Conservation (phyloP, 2,113 vertebrate genomes). For the Notiomystis cincta region DNA sequence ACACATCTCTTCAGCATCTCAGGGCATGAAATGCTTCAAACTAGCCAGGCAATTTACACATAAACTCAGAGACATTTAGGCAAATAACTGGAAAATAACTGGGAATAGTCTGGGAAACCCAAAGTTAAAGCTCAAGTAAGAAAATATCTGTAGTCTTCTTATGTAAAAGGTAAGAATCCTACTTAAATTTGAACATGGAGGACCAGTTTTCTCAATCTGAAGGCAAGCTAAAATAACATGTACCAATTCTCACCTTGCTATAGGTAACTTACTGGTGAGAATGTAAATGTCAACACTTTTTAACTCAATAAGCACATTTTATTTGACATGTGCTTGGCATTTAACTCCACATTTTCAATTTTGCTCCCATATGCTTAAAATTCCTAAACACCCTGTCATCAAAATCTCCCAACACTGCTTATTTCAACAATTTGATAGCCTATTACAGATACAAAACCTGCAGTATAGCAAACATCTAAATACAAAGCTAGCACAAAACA, state of each 20-base stretch:
- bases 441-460: not conserved
- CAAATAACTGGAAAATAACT: too few relatives aligned
- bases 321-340: not conserved
- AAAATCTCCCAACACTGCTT: not conserved
- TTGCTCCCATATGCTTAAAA: not conserved
- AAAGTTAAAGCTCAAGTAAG: not conserved
- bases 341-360: not conserved
- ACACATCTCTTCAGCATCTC: not conserved
- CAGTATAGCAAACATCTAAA: not conserved
- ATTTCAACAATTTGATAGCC: not conserved
- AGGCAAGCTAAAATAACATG: not conserved
- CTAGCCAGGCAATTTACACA: not conserved
- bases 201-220: not conserved
- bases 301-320: not conserved
- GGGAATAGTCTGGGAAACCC: not conserved
- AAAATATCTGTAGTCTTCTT: not conserved
- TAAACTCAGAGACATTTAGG: not conserved
- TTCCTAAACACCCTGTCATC: not conserved
- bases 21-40: not conserved
- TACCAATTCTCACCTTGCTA: not conserved
- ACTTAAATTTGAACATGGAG: not conserved
- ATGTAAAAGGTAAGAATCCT: not conserved
- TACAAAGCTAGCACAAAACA: not conserved
- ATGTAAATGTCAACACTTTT: not conserved
- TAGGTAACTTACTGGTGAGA: not conserved